Evolutionary conservation across 2,797 vertebrate species (phyloP).

Genomic region (Falco berigora): DNA sequence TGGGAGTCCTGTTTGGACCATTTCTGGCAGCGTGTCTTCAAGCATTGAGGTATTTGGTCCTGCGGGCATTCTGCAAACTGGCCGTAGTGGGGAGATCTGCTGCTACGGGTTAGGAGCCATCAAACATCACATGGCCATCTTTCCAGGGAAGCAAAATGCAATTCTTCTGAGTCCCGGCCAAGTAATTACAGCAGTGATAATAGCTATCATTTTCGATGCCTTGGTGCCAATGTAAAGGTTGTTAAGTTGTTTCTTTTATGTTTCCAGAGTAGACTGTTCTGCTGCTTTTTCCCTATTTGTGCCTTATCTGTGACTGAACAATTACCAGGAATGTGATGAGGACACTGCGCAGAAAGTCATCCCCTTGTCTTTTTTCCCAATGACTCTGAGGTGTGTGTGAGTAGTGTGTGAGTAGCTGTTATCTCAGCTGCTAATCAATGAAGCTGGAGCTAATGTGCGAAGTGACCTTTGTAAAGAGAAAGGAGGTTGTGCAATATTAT

Average conservation of each 20-base stretch:
- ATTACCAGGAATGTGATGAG: neutral
- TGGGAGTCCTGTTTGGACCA: neutral
- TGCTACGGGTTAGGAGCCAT: neutral
- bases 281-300: neutral
- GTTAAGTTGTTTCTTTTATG: neutral
- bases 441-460: neutral
- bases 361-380: neutral
- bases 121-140: neutral
- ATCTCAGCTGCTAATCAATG: neutral
- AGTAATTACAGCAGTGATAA: conserved; percentile 6
- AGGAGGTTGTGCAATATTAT: neutral
- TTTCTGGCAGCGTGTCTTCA: neutral
- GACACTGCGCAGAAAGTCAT: neutral
- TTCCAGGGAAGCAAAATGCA: neutral
- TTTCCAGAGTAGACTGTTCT: neutral
- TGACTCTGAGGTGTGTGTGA: neutral
- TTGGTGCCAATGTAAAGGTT: neutral
- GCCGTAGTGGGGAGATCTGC: neutral
- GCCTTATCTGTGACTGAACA: neutral
- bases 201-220: conserved; percentile 12
- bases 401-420: neutral
- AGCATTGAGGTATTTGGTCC: neutral
- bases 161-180: neutral
- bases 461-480: conserved; percentile 18
- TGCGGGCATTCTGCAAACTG: neutral